Percentiles rank a stretch among this genome's conserved stretches.
Conservation (phyloP, 1,140 invertebrate species). For the Parasteatoda tepidariorum region DNA sequence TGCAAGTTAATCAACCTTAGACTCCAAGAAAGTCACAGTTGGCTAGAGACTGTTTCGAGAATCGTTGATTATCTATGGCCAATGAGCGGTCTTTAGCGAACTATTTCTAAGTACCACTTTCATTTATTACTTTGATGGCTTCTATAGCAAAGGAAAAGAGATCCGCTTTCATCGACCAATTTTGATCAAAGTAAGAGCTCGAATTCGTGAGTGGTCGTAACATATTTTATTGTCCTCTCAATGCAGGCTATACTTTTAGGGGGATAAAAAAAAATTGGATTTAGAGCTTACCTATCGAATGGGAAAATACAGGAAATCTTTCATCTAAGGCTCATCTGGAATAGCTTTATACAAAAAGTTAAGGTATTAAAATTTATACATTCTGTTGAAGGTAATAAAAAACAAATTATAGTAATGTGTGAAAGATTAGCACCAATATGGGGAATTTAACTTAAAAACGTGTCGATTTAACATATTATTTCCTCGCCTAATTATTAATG, state of each 20-base stretch:
- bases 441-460: too few relatives aligned
- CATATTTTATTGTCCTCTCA: neutral
- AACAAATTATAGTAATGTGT: too few relatives aligned
- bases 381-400: too few relatives aligned
- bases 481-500: too few relatives aligned
- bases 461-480: too few relatives aligned
- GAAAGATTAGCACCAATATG: too few relatives aligned
- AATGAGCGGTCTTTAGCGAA: neutral
- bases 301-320: neutral
- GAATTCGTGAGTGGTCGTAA: neutral
- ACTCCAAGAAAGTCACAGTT: neutral
- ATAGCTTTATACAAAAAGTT: too few relatives aligned
- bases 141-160: neutral
- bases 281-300: neutral
- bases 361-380: too few relatives aligned
- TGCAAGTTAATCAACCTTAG: neutral
- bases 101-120: neutral
- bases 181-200: neutral
- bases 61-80: neutral
- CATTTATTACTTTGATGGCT: neutral
- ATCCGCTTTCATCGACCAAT: neutral
- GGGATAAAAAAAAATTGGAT: neutral
- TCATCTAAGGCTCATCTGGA: too few relatives aligned
- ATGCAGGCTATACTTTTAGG: neutral
- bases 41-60: neutral